Conservation (phyloP, 2,888 invertebrate genomes). For the Linnaemya vulpina region DNA sequence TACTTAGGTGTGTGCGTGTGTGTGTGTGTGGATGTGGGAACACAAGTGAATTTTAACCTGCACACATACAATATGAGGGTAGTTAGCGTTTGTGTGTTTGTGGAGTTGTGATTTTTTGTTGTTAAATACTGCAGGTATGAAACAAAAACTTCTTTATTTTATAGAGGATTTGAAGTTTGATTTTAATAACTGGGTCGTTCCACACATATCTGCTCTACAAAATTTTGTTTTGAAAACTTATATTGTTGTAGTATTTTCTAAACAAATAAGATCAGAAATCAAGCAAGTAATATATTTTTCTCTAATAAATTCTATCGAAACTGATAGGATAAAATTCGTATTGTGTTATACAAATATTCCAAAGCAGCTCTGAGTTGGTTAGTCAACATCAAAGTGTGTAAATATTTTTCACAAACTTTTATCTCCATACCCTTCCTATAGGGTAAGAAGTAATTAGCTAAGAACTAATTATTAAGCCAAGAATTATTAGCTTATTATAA, state of each 20-base stretch:
- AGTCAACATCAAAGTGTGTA: no score
- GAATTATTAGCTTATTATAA: no score
- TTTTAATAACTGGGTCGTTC: constrained; percentile 20
- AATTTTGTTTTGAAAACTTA: neutral
- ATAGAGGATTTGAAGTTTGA: neutral
- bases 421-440: no score
- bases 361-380: no score
- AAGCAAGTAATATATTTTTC: no score
- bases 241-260: neutral
- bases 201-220: neutral
- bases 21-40: constrained; percentile 3
- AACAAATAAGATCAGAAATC: no score
- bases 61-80: neutral
- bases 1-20: neutral
- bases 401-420: no score
- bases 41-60: neutral
- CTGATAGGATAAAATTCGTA: no score
- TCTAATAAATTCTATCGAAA: no score
- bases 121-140: constrained; percentile 58
- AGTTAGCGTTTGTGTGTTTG: neutral
- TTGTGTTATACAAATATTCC: no score
- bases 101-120: constrained; percentile 34
- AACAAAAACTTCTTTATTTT: constrained; percentile 39
- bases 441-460: no score
- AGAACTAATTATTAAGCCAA: no score